A percentile compares a stretch with the other conserved stretches of the same genome.
Evolutionary conservation across 2,888 invertebrate species (phyloP).

Genomic region (Ophion slaviceki): DNA sequence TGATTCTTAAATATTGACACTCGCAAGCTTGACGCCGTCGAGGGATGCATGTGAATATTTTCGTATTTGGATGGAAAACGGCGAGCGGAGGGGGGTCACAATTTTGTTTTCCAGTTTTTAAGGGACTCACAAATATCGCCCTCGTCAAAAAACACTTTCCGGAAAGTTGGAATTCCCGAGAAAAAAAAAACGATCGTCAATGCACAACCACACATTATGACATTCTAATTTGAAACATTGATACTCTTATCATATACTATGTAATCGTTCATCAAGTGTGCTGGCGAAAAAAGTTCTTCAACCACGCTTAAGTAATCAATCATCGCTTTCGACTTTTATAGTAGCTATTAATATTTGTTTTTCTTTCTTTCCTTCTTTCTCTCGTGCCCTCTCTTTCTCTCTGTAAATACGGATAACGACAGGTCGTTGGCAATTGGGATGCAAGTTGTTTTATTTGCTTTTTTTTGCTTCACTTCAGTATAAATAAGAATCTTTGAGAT

Average conservation of each 20-base stretch:
- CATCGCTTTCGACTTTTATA: conserved; percentile 53
- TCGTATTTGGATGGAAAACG: neutral
- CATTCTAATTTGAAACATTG: conserved; percentile 60
- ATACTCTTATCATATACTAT: conserved; percentile 49
- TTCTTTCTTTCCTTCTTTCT: conserved; percentile 29
- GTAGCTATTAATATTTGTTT: conserved; percentile 56
- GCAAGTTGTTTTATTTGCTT: conserved; percentile 70
- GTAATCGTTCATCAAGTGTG: conserved; percentile 50
- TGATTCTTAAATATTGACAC: neutral
- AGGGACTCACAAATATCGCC: conserved; percentile 38
- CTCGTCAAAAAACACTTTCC: conserved; percentile 31
- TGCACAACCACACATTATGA: conserved; percentile 60
- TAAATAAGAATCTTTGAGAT: conserved; percentile 71
- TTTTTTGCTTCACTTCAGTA: conserved; percentile 3
- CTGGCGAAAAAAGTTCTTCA: conserved; percentile 48
- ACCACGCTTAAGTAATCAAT: conserved; percentile 56
- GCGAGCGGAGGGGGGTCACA: neutral
- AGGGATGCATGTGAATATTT: too few relatives aligned
- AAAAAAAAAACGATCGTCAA: conserved; percentile 38
- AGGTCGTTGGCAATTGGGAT: conserved; percentile 79
- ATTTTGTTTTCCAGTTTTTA: neutral
- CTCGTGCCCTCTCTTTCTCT: conserved; percentile 38
- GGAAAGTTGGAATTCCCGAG: conserved; percentile 5
- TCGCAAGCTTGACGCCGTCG: conserved; percentile 1
- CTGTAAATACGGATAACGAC: conserved; percentile 80